Percentiles rank a stretch among this genome's conserved stretches.
Conservation (phyloP, 2,797 vertebrate species). For the Lindbergichthys nudifrons region DNA sequence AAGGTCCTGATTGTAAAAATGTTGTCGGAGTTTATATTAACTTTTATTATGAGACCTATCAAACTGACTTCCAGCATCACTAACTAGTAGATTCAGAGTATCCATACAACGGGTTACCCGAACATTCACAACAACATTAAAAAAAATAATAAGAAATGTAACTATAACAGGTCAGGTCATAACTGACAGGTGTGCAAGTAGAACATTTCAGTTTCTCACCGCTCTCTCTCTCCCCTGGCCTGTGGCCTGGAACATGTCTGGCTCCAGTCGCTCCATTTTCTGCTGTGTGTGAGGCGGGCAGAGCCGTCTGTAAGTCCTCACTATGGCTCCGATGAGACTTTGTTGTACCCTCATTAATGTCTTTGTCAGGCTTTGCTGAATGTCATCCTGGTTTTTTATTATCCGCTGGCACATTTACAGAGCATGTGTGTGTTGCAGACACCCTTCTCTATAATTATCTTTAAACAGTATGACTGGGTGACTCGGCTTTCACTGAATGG, state of each 20-base stretch:
- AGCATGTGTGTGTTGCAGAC: constrained; percentile 15
- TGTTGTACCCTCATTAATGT: constrained; percentile 43
- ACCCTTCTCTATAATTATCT: constrained; percentile 32
- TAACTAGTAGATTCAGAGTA: background rate
- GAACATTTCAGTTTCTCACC: constrained; percentile 5
- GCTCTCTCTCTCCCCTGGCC: constrained; percentile 58
- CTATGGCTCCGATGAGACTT: background rate
- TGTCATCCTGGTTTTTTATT: constrained; percentile 33
- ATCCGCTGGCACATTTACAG: constrained; percentile 38
- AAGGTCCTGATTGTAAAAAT: background rate
- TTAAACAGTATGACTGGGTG: constrained; percentile 22
- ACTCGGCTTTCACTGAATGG: constrained; percentile 21
- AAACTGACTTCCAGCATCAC: background rate
- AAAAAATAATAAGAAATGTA: background rate
- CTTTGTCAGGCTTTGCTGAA: constrained; percentile 40
- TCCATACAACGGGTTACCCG: too few species aligned
- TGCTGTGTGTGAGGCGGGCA: background rate
- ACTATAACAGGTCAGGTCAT: too few species aligned
- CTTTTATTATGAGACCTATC: background rate
- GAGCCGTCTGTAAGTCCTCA: background rate
- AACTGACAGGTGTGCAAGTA: background rate
- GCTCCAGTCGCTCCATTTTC: constrained; percentile 5
- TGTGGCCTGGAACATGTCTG: constrained; percentile 49
- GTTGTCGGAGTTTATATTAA: background rate
- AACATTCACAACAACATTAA: background rate